Base-by-base conservation (phyloP, 2,888 invertebrate species). In the Nematopogon swammerdamellus region DNA sequence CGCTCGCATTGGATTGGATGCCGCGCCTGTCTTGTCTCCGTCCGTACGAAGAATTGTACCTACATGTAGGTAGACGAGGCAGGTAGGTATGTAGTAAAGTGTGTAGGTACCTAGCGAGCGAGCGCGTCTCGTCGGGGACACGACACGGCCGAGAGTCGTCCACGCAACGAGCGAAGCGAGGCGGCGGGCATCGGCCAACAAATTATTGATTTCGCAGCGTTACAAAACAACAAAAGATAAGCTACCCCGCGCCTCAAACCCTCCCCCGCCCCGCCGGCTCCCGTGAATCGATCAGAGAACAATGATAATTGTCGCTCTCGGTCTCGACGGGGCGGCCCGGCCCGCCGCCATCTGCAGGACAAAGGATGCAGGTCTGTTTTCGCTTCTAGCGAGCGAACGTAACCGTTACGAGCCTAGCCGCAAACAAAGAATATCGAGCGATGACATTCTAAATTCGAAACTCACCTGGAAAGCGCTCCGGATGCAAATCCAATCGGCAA, bases 281-380 rank as follows among this genome's bases (percentile, higher is more conserved):
- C 36, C 36, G 25, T 25, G 73, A 76, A 77, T 77, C 77, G 77
- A 77, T 76, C 62, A 62, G 60, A 42, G 50, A 20, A 18, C 46
- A 49, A 75, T 75, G 76, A 79, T 79, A 77, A 79, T 77, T 79
- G 79, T 79, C 76, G 72, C 74, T 71, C 76, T 77, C 76, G n/a
- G n/a, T n/a, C 10, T 10, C 5, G 4, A 4, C 10, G 5, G 25
- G 25, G 5, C 25, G 4, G 5, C 5, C 5, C 25, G 25, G 5
- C 3, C 36, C 11, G 36, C 36, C 36, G 36, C 36, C 36, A 36
- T 36, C 36, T 6, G 11, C n/a, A 14, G 36, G 36, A 36, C 36
- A 36, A 36, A 36, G 36, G 36, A 36, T 36, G 36, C 36, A 36
- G 14, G 11, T 36, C 36, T 14, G 8, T 14, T 36, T 36, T 14